phyloP scores from a whole-genome alignment of 2,888 invertebrate species.

The Nephrotoma flavescens region DNA sequence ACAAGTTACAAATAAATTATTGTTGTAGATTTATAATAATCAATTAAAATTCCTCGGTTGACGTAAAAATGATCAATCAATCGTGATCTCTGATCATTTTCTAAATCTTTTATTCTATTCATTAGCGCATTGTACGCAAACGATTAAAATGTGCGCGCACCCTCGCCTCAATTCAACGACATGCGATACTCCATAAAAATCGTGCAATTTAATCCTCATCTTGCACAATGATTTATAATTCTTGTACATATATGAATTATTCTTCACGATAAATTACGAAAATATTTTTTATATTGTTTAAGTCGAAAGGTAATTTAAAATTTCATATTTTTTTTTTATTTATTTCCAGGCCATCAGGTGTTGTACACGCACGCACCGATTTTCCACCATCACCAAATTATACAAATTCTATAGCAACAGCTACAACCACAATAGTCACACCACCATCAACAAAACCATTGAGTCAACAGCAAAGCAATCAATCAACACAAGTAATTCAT shows the following conservation, averaged over 20 bases:
- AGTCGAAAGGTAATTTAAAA: not conserved
- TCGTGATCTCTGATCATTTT: not conserved
- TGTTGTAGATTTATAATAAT: not conserved
- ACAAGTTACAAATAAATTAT: not conserved
- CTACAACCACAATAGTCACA: slow-evolving; percentile 1
- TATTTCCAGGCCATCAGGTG: slow-evolving; percentile 2
- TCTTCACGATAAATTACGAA: not conserved
- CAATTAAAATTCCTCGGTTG: not conserved
- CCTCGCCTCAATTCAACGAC: not conserved
- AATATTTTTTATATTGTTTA: not conserved
- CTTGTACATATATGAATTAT: not conserved
- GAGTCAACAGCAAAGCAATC: not conserved
- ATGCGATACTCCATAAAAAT: not conserved
- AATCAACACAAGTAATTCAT: not conserved
- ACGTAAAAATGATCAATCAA: not conserved
- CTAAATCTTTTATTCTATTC: not conserved
- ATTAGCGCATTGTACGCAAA: not conserved
- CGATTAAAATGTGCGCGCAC: not conserved
- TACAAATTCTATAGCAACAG: not conserved
- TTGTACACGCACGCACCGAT: not conserved
- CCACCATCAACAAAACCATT: not conserved
- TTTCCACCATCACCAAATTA: not conserved
- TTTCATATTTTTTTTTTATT: not conserved
- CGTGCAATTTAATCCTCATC: not conserved
- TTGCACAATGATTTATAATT: not conserved